Percentiles rank a stretch among this genome's conserved stretches.
These are phyloP conservation scores for Colletes latitarsis DNA, from an alignment of 1,140 invertebrate genomes.

Conservation along the genomic window DNA sequence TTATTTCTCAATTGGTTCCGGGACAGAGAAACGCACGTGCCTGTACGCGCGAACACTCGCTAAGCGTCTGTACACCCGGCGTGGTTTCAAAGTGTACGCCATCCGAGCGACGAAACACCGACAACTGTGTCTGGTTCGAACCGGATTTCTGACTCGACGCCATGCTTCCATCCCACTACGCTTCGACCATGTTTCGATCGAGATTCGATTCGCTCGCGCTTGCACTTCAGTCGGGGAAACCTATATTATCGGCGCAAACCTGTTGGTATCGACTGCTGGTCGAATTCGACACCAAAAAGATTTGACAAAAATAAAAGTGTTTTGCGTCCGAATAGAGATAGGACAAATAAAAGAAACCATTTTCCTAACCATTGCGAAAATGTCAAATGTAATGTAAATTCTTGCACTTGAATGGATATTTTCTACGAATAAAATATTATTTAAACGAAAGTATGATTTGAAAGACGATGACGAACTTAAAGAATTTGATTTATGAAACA, in stretches of 20 bases:
- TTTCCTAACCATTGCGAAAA: too few species aligned
- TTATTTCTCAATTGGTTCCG: background rate
- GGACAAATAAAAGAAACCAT: too few species aligned
- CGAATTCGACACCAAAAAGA: background rate
- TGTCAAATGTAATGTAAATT: too few species aligned
- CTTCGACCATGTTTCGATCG: constrained; percentile 39
- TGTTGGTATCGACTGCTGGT: constrained; percentile 25
- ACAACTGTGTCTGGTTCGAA: constrained; percentile 59
- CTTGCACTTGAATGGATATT: too few species aligned
- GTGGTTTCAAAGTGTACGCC: constrained; percentile 42
- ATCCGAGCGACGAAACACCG: constrained; percentile 50
- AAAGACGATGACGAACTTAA: too few species aligned
- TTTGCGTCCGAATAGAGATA: too few species aligned
- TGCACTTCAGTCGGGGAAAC: background rate
- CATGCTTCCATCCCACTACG: constrained; percentile 19
- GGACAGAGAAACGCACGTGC: constrained; percentile 30
- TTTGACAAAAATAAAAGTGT: too few species aligned
- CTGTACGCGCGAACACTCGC: constrained; percentile 35
- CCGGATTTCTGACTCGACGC: constrained; percentile 52
- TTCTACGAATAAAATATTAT: too few species aligned
- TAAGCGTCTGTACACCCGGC: constrained; percentile 25
- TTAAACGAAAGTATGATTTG: too few species aligned
- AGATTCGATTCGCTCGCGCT: constrained; percentile 23
- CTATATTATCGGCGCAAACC: constrained; percentile 49
- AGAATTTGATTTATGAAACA: too few species aligned